Evolutionary conservation across 2,888 invertebrate species (phyloP).

Genomic region (Ectemnius cavifrons): DNA sequence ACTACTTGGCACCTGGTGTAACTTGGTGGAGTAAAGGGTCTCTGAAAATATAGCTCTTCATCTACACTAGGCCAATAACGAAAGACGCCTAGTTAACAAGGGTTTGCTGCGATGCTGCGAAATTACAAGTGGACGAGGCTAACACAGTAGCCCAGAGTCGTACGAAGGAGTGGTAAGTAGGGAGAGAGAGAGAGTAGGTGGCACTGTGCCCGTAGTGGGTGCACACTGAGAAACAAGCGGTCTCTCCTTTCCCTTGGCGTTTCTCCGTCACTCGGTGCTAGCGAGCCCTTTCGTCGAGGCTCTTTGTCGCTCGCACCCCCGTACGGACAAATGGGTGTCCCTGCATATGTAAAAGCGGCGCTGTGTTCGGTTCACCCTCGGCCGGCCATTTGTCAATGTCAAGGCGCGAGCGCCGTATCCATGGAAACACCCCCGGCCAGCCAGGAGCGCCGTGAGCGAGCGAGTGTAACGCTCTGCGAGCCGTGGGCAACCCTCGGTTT

Average conservation of each 20-base stretch:
- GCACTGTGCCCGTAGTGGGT: constrained; percentile 14
- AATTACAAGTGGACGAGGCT: constrained; percentile 24
- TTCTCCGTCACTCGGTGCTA: constrained; percentile 33
- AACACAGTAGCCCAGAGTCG: constrained; percentile 63
- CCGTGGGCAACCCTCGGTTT: constrained; percentile 62
- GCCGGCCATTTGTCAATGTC: constrained; percentile 78
- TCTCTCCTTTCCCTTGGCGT: constrained; percentile 30
- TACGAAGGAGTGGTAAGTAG: constrained; percentile 30
- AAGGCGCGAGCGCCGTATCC: constrained; percentile 78
- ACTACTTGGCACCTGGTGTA: too few species aligned
- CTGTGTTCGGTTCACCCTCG: constrained; percentile 77
- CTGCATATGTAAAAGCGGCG: constrained; percentile 78
- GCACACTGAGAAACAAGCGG: not conserved
- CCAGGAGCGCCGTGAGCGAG: constrained; percentile 62
- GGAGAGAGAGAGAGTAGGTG: constrained; percentile 33
- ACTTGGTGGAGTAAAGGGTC: too few species aligned
- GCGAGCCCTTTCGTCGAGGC: constrained; percentile 35
- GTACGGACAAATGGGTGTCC: constrained; percentile 78
- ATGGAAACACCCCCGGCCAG: constrained; percentile 75
- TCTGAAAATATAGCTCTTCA: too few species aligned
- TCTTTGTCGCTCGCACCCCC: constrained; percentile 61
- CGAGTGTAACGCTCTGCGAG: constrained; percentile 59
- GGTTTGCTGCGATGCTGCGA: too few species aligned
- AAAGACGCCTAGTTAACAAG: too few species aligned
- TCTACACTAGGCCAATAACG: too few species aligned